phyloP scores from a whole-genome alignment of 1,140 invertebrate genomes.

The Meloidogyne floridensis region DNA sequence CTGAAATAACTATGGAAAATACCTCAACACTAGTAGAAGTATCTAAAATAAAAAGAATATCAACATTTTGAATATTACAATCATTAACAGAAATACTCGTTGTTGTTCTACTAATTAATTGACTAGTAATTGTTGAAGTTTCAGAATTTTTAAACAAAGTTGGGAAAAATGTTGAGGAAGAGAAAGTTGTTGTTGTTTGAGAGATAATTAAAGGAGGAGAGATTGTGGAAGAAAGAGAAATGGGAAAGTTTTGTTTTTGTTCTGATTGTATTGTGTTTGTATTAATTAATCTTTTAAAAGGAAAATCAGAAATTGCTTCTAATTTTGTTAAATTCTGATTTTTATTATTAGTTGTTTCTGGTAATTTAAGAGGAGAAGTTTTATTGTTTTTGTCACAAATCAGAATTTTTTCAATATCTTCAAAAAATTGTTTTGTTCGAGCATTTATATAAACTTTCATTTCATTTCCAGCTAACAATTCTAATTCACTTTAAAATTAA shows the following conservation, averaged over 20 bases:
- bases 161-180: neutral
- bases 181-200: neutral
- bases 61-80: slow-evolving; percentile 48
- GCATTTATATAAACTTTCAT: slow-evolving; percentile 61
- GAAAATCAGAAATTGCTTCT: neutral
- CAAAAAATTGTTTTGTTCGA: slow-evolving; percentile 54
- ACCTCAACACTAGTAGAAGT: slow-evolving; percentile 53
- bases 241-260: too few relatives aligned
- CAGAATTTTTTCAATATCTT: slow-evolving; percentile 52
- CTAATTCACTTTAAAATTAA: slow-evolving; percentile 50
- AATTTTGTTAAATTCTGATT: slow-evolving; percentile 11
- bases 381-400: slow-evolving; percentile 44
- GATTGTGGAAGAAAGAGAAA: neutral
- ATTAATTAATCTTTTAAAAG: neutral
- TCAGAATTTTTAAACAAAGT: neutral
- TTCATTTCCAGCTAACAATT: slow-evolving; percentile 60
- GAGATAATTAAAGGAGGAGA: neutral
- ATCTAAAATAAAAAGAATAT: slow-evolving; percentile 54
- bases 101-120: neutral
- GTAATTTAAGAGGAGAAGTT: neutral
- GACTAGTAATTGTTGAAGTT: too few relatives aligned
- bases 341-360: neutral
- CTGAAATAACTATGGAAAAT: neutral
- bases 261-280: neutral
- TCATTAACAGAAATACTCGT: neutral